Conservation (phyloP, 1,140 invertebrate genomes). For the Stratiolaelaps scimitus region DNA sequence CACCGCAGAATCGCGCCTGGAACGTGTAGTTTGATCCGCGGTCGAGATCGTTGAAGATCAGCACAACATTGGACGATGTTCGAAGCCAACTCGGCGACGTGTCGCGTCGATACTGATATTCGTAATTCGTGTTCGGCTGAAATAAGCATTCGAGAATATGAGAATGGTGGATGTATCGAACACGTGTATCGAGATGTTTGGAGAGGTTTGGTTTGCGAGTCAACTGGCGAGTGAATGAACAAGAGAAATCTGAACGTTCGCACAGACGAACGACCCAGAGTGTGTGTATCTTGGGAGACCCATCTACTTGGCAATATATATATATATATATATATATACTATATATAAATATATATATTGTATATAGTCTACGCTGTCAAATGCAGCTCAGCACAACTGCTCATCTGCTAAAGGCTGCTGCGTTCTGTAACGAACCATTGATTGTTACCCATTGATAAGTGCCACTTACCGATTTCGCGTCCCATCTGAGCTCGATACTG, state of each 20-base stretch:
- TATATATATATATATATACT: too few relatives aligned
- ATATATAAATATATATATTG: too few relatives aligned
- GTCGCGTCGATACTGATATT: neutral
- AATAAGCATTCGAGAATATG: neutral
- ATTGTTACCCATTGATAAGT: neutral
- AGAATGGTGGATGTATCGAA: neutral
- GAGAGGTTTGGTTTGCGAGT: neutral
- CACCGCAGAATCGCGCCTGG: slow-evolving; percentile 6
- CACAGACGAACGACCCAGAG: neutral
- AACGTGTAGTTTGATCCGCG: neutral
- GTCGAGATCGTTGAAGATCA: slow-evolving; percentile 2
- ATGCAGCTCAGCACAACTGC: too few relatives aligned
- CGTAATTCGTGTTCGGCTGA: slow-evolving; percentile 6
- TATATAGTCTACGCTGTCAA: too few relatives aligned
- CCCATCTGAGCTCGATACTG: neutral
- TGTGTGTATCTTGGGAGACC: neutral
- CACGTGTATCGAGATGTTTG: neutral
- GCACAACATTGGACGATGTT: neutral
- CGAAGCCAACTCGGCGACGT: neutral
- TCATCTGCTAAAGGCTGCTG: too few relatives aligned
- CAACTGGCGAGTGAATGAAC: neutral
- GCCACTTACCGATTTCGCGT: slow-evolving; percentile 1
- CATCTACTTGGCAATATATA: neutral
- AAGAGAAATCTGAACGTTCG: neutral
- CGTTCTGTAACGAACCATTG: too few relatives aligned